These are phyloP conservation scores for Falcunculus frontatus DNA, from an alignment of 2,113 vertebrate species.

Conservation along the genomic window DNA sequence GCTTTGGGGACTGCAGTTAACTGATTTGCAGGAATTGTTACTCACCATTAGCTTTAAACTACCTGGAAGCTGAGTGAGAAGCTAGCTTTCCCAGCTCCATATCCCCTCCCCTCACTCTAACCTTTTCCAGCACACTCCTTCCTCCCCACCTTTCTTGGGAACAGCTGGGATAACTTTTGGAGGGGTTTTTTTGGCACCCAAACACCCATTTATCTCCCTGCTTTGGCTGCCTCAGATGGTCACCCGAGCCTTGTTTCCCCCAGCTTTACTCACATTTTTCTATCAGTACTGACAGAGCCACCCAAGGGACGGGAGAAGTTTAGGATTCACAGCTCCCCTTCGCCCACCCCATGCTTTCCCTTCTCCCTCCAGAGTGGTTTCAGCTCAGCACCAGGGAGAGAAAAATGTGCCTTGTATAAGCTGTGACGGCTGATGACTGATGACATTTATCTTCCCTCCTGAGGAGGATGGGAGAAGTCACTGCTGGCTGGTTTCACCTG, in stretches of 20 bases:
- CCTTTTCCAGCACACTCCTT: not conserved
- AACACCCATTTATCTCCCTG: not conserved
- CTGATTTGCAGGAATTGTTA: not conserved
- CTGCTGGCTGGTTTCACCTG: constrained; percentile 39
- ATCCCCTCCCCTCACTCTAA: not conserved
- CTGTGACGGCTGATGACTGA: constrained; percentile 18
- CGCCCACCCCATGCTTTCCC: not conserved
- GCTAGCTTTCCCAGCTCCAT: not conserved
- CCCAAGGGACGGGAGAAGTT: not conserved
- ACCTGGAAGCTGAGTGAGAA: not conserved
- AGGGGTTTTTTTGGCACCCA: not conserved
- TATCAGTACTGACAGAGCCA: not conserved
- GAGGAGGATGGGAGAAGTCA: not conserved
- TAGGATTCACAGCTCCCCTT: not conserved
- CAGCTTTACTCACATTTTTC: not conserved
- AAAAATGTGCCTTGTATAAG: constrained; percentile 11
- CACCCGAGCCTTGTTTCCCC: not conserved
- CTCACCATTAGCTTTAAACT: not conserved
- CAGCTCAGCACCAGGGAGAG: not conserved
- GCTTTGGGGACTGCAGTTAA: not conserved
- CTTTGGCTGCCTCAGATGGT: not conserved
- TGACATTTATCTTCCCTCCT: constrained; percentile 55
- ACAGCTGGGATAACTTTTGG: not conserved
- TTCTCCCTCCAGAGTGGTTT: not conserved
- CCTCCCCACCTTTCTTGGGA: not conserved